Percentiles rank a stretch among this genome's conserved stretches.
Conservation (phyloP, 2,113 vertebrate species). For the Mustela nigripes region DNA sequence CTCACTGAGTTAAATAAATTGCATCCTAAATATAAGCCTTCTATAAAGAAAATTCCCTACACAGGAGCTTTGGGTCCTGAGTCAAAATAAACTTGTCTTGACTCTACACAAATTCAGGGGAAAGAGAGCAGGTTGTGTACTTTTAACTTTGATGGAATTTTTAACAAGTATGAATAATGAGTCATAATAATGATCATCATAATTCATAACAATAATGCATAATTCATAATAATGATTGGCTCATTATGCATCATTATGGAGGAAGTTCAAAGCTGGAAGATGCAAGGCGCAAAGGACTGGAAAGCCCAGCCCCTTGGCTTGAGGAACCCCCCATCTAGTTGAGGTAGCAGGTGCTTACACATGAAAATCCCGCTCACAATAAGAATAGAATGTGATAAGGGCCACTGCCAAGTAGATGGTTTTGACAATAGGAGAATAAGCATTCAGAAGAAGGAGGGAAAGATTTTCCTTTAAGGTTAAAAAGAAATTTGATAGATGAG, state of each 20-base stretch:
- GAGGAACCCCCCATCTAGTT: not conserved
- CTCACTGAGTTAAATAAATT: conserved; percentile 50
- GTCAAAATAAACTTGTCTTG: conserved; percentile 43
- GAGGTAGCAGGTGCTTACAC: not conserved
- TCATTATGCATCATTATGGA: conserved; percentile 20
- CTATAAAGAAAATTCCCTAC: conserved; percentile 13
- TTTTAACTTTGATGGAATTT: conserved; percentile 17
- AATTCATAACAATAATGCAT: conserved; percentile 52
- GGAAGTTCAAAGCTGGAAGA: conserved; percentile 35
- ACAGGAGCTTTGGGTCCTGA: not conserved
- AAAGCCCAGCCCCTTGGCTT: not conserved
- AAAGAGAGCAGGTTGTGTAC: conserved; percentile 2
- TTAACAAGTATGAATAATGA: conserved; percentile 57
- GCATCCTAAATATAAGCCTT: not conserved
- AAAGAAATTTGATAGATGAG: not conserved
- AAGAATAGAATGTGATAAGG: not conserved
- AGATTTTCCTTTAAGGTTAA: not conserved
- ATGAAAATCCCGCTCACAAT: not conserved
- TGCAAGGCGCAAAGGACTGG: not conserved
- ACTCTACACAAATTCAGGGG: not conserved
- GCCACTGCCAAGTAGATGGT: not conserved
- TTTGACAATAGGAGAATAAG: conserved; percentile 5
- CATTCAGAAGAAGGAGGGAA: not conserved
- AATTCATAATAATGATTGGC: conserved; percentile 44
- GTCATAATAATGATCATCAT: conserved; percentile 49